phyloP scores from a whole-genome alignment of 1,140 invertebrate genomes.

The Drosophila malerkotliana region DNA sequence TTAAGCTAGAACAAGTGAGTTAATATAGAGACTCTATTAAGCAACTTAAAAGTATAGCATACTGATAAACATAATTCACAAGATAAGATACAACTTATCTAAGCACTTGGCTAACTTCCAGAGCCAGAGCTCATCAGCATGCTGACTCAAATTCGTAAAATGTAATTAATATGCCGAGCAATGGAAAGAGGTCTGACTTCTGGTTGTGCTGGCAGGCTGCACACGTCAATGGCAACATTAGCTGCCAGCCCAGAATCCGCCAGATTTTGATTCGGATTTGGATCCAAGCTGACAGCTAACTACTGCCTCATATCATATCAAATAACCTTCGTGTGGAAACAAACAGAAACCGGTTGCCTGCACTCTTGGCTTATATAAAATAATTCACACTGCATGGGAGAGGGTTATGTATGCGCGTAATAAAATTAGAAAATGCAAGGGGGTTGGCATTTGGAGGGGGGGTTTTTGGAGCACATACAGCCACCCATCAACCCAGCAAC shows the following conservation, averaged over 20 bases:
- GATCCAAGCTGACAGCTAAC: conserved; percentile 16
- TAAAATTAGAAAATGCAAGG: conserved; percentile 66
- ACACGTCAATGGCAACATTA: conserved; percentile 40
- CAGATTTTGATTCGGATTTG: conserved; percentile 12
- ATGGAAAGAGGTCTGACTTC: conserved; percentile 22
- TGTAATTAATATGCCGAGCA: conserved; percentile 41
- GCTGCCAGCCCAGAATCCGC: conserved; percentile 24
- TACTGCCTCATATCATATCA: conserved; percentile 63
- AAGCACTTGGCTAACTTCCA: background rate
- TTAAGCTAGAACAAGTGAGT: background rate
- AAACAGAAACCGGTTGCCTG: conserved; percentile 69
- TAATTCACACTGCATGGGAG: conserved; percentile 15
- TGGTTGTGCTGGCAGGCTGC: conserved; percentile 34
- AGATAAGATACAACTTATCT: background rate
- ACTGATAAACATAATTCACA: conserved; percentile 8
- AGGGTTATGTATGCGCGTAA: conserved; percentile 50
- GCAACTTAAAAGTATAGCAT: background rate
- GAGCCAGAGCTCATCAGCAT: conserved; percentile 26
- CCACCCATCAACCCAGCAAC: conserved; percentile 22
- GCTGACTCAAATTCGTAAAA: conserved; percentile 7
- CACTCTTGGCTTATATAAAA: conserved; percentile 35
- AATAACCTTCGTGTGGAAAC: conserved; percentile 72
- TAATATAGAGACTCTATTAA: background rate
- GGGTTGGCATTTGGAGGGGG: background rate
- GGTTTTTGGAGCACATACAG: background rate